A percentile compares a stretch with the other conserved stretches of the same genome.
These are phyloP conservation scores for Deroplatys truncata DNA, from an alignment of 2,888 invertebrate species.

Conservation along the genomic window DNA sequence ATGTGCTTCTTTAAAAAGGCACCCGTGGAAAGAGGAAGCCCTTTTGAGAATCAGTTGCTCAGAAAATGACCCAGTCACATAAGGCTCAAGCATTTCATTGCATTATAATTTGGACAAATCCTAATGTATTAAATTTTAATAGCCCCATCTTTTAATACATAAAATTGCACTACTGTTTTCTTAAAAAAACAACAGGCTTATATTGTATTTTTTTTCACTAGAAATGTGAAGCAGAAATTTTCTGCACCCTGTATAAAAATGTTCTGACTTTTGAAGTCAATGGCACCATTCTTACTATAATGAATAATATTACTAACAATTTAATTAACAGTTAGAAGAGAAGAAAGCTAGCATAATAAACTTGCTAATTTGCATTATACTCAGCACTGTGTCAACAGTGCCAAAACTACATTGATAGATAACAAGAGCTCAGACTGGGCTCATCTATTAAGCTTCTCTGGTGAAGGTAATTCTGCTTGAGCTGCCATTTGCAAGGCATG, in stretches of 20 bases:
- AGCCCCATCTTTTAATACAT: not conserved
- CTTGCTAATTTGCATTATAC: not conserved
- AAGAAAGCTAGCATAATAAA: not conserved
- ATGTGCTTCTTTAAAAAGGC: not conserved
- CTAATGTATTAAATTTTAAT: not conserved
- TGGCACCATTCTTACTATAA: not conserved
- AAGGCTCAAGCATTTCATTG: not conserved
- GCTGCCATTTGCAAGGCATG: slow-evolving; percentile 46
- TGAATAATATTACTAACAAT: not conserved
- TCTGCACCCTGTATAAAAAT: not conserved
- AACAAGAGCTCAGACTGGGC: not conserved
- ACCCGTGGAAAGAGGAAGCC: not conserved
- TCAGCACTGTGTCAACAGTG: not conserved
- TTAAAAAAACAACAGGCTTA: not conserved
- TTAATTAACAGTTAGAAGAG: not conserved
- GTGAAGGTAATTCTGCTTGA: slow-evolving; percentile 47
- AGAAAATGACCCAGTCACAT: not conserved
- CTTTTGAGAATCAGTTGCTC: not conserved
- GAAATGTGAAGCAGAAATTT: not conserved
- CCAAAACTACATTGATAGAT: not conserved
- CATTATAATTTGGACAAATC: not conserved
- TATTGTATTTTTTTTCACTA: not conserved
- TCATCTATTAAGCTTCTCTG: slow-evolving; percentile 12
- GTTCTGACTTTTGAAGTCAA: not conserved
- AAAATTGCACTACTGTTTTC: not conserved